These are phyloP conservation scores for Grammomys surdaster DNA, from an alignment of 2,113 vertebrate species.

Conservation along the genomic window DNA sequence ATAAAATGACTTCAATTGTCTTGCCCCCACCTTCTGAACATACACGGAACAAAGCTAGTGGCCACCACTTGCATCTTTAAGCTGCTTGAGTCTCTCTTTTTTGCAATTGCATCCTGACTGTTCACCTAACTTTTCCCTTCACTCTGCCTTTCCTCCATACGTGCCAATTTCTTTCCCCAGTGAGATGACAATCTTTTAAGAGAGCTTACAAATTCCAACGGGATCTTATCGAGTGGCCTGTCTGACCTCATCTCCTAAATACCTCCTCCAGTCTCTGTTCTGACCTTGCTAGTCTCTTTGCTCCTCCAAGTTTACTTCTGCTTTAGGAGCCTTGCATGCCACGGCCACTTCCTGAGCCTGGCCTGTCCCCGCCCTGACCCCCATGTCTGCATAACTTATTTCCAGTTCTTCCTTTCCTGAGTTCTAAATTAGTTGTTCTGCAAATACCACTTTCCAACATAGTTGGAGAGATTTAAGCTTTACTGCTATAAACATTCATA, in stretches of 20 bases:
- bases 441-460: conserved; percentile 28
- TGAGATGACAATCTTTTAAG: conserved; percentile 55
- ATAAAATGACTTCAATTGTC: conserved; percentile 21
- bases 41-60: neutral
- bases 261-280: neutral
- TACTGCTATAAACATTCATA: neutral
- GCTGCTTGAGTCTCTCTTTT: neutral
- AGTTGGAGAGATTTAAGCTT: conserved; percentile 44
- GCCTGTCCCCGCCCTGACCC: neutral
- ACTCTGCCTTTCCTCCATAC: conserved; percentile 7
- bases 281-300: neutral
- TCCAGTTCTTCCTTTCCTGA: conserved; percentile 12
- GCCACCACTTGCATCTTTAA: neutral
- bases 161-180: neutral
- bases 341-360: neutral
- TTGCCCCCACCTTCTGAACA: neutral
- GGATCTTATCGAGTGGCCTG: neutral
- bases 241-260: conserved; percentile 1
- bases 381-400: neutral
- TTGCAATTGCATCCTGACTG: neutral
- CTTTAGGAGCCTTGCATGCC: neutral
- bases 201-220: neutral
- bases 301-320: neutral
- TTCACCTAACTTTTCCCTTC: neutral
- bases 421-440: conserved; percentile 43